These are phyloP conservation scores for Lutjanus erythropterus DNA, from an alignment of 2,113 vertebrate genomes.

Conservation along the genomic window DNA sequence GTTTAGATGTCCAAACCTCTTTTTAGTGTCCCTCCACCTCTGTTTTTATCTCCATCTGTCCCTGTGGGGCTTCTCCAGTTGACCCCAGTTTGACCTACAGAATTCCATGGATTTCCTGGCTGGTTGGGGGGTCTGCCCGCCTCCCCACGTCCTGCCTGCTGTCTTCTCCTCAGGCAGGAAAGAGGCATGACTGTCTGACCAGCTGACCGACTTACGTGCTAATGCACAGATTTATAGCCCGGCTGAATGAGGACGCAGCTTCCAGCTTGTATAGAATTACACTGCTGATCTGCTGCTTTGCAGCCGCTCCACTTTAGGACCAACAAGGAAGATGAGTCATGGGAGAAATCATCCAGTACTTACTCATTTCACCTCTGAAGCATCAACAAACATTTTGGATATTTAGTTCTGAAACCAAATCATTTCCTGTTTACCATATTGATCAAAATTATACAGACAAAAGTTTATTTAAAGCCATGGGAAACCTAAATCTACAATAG, in stretches of 20 bases:
- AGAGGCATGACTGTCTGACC: conserved; percentile 48
- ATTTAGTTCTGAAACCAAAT: not conserved
- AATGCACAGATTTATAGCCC: conserved; percentile 56
- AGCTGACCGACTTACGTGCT: conserved; percentile 60
- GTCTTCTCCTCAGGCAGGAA: conserved; percentile 53
- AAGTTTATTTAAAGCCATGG: not conserved
- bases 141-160: conserved; percentile 33
- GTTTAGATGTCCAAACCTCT: not conserved
- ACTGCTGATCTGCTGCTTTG: conserved; percentile 24
- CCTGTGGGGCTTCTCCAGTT: conserved; percentile 49
- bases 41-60: conserved; percentile 46
- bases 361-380: not conserved
- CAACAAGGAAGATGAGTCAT: conserved; percentile 26
- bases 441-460: not conserved
- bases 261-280: conserved; percentile 50
- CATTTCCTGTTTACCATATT: not conserved
- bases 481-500: no score
- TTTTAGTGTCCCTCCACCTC: conserved; percentile 42
- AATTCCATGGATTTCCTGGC: conserved; percentile 76
- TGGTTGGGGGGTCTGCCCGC: conserved; percentile 57
- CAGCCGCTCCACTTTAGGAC: conserved; percentile 29
- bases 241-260: conserved; percentile 45
- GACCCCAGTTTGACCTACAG: conserved; percentile 69
- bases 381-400: conserved; percentile 1
- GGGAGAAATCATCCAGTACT: not conserved